These are phyloP conservation scores for Eupelmus urozonus DNA, from an alignment of 2,888 invertebrate species.

Conservation along the genomic window DNA sequence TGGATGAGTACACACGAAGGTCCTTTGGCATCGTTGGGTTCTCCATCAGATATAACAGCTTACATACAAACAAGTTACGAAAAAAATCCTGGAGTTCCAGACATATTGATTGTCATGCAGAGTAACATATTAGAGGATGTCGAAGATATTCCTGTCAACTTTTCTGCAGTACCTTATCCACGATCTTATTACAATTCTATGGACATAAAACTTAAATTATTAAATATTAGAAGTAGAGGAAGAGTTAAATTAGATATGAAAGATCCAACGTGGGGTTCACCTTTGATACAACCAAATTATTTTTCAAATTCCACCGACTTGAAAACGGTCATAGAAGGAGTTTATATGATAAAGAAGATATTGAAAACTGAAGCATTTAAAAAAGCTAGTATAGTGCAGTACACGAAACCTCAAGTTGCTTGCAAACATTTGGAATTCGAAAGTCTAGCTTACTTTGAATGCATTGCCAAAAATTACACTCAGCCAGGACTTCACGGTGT, in stretches of 20 bases:
- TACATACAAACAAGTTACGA: neutral
- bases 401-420: conserved; percentile 76
- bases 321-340: conserved; percentile 81
- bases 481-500: conserved; percentile 59
- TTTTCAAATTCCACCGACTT: conserved; percentile 83
- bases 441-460: conserved; percentile 30
- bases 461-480: neutral
- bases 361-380: conserved; percentile 69
- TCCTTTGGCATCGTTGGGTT: neutral
- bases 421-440: conserved; percentile 30
- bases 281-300: conserved; percentile 85
- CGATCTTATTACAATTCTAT: neutral
- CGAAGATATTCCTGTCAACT: too few species aligned
- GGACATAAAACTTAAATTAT: conserved; percentile 9
- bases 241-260: conserved; percentile 81
- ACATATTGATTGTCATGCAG: neutral
- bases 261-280: conserved; percentile 85
- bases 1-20: neutral
- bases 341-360: conserved; percentile 80
- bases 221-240: conserved; percentile 58
- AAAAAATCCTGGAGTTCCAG: neutral
- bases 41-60: neutral
- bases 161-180: too few species aligned
- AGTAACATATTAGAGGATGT: too few species aligned
- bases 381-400: neutral